These are phyloP conservation scores for Drosophila peninsularis DNA, from an alignment of 2,888 invertebrate genomes.

Conservation along the genomic window DNA sequence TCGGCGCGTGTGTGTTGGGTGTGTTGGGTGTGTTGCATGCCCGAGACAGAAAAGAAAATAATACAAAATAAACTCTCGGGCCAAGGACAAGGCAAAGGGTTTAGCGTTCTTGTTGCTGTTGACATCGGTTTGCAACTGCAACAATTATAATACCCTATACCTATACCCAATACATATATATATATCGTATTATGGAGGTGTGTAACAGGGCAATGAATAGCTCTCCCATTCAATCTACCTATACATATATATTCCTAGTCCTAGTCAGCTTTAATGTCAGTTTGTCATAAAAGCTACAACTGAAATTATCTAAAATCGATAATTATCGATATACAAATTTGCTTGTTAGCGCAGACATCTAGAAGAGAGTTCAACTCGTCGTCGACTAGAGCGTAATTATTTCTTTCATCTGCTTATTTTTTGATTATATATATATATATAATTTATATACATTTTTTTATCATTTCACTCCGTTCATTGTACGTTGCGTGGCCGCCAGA, in stretches of 20 bases:
- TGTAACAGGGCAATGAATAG: neutral
- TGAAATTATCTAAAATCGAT: neutral
- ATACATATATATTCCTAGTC: neutral
- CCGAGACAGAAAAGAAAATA: neutral
- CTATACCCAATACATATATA: neutral
- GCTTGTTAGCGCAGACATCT: too few species aligned
- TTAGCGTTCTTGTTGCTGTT: slow-evolving; percentile 13
- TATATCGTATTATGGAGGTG: neutral
- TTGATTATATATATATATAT: neutral
- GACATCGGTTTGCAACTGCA: slow-evolving; percentile 34
- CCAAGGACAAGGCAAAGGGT: slow-evolving; percentile 45
- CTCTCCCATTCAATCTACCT: neutral
- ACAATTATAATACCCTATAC: slow-evolving; percentile 17
- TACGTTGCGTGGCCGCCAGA: slow-evolving; percentile 17
- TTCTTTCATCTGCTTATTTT: neutral
- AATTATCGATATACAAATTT: neutral
- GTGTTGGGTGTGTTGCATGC: slow-evolving; percentile 23
- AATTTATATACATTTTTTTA: slow-evolving; percentile 1
- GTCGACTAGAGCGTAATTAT: neutral
- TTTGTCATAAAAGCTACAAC: neutral
- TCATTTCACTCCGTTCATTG: slow-evolving; percentile 31
- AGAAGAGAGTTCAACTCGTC: too few species aligned
- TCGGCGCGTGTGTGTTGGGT: neutral
- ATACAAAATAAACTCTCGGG: slow-evolving; percentile 3
- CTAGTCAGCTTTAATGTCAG: neutral